These are phyloP conservation scores for Cheirogaleus medius DNA, from an alignment of 2,113 vertebrate species.

Conservation along the genomic window DNA sequence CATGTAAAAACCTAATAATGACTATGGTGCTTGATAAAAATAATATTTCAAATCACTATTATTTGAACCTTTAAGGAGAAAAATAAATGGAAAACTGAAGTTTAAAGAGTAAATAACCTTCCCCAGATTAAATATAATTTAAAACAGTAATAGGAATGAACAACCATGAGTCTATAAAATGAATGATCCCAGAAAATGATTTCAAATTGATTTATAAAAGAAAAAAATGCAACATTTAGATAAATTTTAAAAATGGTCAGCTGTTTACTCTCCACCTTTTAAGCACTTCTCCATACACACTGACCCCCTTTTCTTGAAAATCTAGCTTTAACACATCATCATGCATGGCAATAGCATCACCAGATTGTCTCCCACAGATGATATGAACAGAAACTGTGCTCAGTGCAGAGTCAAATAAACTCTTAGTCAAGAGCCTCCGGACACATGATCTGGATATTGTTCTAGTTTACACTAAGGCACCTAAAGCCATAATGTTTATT, in stretches of 20 bases:
- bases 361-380: neutral
- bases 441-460: neutral
- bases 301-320: neutral
- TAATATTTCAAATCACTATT: neutral
- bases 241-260: neutral
- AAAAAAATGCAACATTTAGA: neutral
- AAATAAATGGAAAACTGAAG: neutral
- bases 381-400: neutral
- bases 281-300: neutral
- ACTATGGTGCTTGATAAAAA: neutral
- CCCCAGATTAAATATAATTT: neutral
- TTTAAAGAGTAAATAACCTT: constrained; percentile 1
- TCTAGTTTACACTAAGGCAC: neutral
- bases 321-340: neutral
- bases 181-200: neutral
- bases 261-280: neutral
- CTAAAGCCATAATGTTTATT: neutral
- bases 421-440: neutral
- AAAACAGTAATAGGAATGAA: neutral
- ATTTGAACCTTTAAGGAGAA: neutral
- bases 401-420: neutral
- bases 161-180: neutral
- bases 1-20: neutral
- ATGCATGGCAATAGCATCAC: neutral
- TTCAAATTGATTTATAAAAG: neutral